Evolutionary conservation across 64 coral and sea anemone genomes (phyloP), one percentile per base, ranked within the genome.

Genomic region (Pocillopora damicornis): DNA sequence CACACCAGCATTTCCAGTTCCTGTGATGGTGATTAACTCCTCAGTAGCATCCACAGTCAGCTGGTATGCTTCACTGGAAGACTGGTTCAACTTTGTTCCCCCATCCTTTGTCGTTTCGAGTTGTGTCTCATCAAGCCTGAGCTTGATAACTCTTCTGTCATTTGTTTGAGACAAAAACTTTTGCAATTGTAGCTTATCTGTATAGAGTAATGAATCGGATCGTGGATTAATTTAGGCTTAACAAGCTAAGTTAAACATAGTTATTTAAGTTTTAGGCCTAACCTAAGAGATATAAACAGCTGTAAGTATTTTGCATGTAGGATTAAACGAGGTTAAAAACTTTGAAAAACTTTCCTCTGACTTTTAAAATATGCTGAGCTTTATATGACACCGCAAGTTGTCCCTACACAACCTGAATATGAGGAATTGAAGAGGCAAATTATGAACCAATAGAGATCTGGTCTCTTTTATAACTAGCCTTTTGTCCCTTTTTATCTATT

Each of bases 21-120:
- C 82, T 59, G 61, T 83, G 60, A 91, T 91, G 13, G 18, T 86
- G 42, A 91, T 87, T n/a, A 77, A 79, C 63, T 86, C 59, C 25
- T n/a, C 51, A 18, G 16, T 51, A 11, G 82, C 13, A 42, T 91
- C 77, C 17, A 91, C 90, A 15, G 86, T 15, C 14, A 91, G 60
- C 10, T 77, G 83, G 37, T 91, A 91, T 5, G 82, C 75, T 56
- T 91, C 90, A 38, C 45, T n/a, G 13, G 66, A 57, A 11, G 61
- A 63, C 8, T 65, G 26, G 58, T 57, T 22, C 11, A 38, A 78
- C 9, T 5, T 2, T 37, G 5, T 6, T 77, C 56, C 15, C 11
- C 2, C 18, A 15, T 60, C 60, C 36, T 36, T n/a, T 35, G 25
- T n/a, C 9, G 6, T 65, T 37, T 23, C 20, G 9, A 71, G 20